These are phyloP conservation scores for Pegoplata infirma DNA, from an alignment of 2,888 invertebrate genomes.

Conservation along the genomic window DNA sequence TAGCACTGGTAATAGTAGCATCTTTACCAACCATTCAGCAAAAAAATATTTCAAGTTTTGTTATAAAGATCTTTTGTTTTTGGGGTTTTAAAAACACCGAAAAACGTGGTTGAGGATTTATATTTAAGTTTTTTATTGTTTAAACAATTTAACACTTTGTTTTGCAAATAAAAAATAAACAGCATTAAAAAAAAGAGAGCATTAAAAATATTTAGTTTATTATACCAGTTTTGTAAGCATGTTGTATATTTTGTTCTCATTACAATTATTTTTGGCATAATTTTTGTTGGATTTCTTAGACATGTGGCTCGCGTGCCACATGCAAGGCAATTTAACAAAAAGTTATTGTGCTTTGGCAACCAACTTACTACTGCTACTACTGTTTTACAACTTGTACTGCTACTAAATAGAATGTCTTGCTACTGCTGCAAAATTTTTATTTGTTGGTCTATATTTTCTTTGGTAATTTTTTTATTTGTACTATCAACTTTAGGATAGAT, in stretches of 20 bases:
- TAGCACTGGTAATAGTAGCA: neutral
- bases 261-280: conserved; percentile 34
- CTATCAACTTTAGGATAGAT: no score
- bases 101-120: no score
- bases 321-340: conserved; percentile 18
- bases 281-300: conserved; percentile 34
- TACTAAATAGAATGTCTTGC: neutral
- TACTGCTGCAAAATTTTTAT: neutral
- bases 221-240: conserved; percentile 33
- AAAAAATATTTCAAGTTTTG: no score
- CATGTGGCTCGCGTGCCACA: conserved; percentile 44
- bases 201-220: neutral
- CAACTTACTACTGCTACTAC: neutral
- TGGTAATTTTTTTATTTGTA: neutral
- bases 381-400: neutral
- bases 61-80: no score
- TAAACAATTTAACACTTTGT: neutral
- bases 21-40: neutral
- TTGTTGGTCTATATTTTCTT: conserved; percentile 30
- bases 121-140: no score
- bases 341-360: neutral
- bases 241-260: conserved; percentile 25
- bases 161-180: neutral
- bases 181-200: no score
- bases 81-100: no score